Percentiles rank a stretch among this genome's conserved stretches.
phyloP scores from a whole-genome alignment of 2,888 invertebrate species.

The Hirudinaria manillensis region DNA sequence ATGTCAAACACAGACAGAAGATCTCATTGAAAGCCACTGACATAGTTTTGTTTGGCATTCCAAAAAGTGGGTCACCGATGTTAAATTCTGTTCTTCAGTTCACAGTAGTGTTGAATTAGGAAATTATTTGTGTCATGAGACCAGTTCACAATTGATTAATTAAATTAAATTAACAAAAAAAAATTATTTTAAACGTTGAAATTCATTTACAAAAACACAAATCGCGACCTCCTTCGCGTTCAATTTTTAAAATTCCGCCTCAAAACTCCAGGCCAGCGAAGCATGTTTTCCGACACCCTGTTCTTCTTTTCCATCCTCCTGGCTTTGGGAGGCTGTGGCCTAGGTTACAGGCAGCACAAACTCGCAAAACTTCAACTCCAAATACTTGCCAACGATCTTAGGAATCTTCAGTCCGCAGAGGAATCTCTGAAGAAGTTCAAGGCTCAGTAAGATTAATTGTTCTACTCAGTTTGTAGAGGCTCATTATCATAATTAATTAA shows the following conservation, averaged over 20 bases:
- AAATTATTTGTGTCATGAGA: not conserved
- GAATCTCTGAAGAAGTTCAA: slow-evolving; percentile 41
- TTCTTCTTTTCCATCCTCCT: slow-evolving; percentile 75
- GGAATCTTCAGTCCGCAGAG: slow-evolving; percentile 66
- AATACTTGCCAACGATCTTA: slow-evolving; percentile 71
- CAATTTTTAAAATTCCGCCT: not conserved
- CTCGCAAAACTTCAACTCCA: slow-evolving; percentile 73
- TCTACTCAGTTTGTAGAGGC: not conserved
- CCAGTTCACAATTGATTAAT: not conserved
- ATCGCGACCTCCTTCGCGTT: not conserved
- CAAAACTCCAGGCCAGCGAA: not conserved
- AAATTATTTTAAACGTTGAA: not conserved
- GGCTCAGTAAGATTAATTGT: not conserved
- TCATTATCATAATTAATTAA: too few species aligned
- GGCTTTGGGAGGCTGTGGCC: slow-evolving; percentile 82
- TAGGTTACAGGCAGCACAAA: slow-evolving; percentile 82
- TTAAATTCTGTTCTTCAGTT: not conserved
- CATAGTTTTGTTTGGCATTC: slow-evolving; percentile 93
- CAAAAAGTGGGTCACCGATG: slow-evolving; percentile 71
- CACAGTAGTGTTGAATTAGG: not conserved
- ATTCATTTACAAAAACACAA: not conserved
- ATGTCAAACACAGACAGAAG: slow-evolving; percentile 95
- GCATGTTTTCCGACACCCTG: slow-evolving; percentile 63
- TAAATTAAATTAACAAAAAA: not conserved
- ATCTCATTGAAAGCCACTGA: slow-evolving; percentile 94